A percentile compares a stretch with the other conserved stretches of the same genome.
Conservation (phyloP, 1,140 invertebrate genomes). For the Heliconius melpomene region DNA sequence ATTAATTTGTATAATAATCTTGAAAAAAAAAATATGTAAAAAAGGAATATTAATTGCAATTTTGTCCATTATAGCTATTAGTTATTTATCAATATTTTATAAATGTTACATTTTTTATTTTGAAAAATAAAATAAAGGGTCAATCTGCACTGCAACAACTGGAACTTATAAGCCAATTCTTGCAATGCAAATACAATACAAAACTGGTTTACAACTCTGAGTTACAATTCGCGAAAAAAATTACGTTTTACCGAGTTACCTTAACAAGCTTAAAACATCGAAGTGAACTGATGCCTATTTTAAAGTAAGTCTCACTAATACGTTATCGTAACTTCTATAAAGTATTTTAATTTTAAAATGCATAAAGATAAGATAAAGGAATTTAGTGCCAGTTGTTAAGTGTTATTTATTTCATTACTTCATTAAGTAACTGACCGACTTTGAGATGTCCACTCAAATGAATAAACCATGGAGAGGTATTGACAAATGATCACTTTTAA, state of each 20-base stretch:
- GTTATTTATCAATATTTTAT: neutral
- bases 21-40: neutral
- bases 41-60: too few relatives aligned
- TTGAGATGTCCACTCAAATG: neutral
- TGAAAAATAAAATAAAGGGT: too few relatives aligned
- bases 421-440: slow-evolving; percentile 1
- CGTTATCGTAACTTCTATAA: too few relatives aligned
- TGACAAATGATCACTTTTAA: slow-evolving; percentile 2
- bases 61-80: neutral
- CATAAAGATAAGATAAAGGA: neutral
- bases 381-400: neutral
- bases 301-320: too few relatives aligned
- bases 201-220: neutral
- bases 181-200: neutral
- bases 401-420: slow-evolving; percentile 3
- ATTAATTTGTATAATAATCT: neutral
- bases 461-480: neutral
- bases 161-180: too few relatives aligned
- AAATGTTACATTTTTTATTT: too few relatives aligned
- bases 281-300: neutral
- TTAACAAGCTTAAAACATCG: neutral
- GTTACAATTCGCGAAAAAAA: neutral
- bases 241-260: neutral
- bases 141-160: too few relatives aligned
- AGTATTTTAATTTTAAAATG: neutral